phyloP scores from a whole-genome alignment of 2,113 vertebrate species.

The Phainopepla nitens region DNA sequence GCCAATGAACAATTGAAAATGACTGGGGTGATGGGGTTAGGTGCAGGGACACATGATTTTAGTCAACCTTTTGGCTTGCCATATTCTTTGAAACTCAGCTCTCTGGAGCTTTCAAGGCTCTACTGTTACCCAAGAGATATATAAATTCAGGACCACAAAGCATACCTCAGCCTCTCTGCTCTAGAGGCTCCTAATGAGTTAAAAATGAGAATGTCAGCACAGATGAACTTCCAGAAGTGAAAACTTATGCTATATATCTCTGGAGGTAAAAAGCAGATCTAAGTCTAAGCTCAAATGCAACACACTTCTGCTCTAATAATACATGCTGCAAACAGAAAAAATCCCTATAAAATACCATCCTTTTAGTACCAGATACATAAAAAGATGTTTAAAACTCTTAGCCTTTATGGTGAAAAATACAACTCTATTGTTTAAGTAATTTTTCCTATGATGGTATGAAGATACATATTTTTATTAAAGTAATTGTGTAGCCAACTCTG shows the following conservation, averaged over 20 bases:
- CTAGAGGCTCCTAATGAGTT: background rate
- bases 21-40: constrained; percentile 23
- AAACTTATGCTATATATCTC: background rate
- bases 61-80: constrained; percentile 44
- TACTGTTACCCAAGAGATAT: background rate
- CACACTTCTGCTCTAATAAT: background rate
- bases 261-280: background rate
- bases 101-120: constrained; percentile 10
- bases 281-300: background rate
- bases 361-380: background rate
- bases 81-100: constrained; percentile 23
- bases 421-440: background rate
- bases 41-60: constrained; percentile 28
- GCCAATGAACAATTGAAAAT: constrained; percentile 17
- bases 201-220: constrained; percentile 3
- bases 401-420: background rate
- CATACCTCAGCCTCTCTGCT: background rate
- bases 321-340: background rate
- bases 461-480: background rate
- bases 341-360: background rate
- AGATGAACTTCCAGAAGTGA: constrained; percentile 3
- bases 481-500: background rate
- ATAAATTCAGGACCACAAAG: background rate
- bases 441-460: background rate
- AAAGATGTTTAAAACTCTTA: background rate